These are phyloP conservation scores for Emys orbicularis DNA, from an alignment of 2,797 vertebrate species.

Conservation along the genomic window DNA sequence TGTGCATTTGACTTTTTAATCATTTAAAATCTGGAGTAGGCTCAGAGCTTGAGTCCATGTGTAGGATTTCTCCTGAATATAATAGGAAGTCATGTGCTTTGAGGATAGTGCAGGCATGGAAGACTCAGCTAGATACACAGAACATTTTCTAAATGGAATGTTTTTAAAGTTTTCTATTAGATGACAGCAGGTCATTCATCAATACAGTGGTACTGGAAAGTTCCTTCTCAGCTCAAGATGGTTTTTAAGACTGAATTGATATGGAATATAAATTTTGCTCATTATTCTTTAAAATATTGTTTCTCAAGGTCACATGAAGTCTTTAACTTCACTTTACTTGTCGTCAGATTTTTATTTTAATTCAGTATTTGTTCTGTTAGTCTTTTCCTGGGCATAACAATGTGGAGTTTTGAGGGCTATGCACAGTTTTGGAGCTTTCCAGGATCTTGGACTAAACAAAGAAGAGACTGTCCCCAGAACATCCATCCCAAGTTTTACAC, in stretches of 20 bases:
- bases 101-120: neutral
- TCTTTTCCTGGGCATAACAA: neutral
- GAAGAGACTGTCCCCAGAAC: neutral
- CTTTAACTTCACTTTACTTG: neutral
- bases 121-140: neutral
- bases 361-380: neutral
- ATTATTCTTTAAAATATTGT: neutral
- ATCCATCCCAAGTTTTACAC: neutral
- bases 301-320: neutral
- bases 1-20: neutral
- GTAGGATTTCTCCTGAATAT: neutral
- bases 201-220: neutral
- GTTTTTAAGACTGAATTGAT: neutral
- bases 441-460: neutral
- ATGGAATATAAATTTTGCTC: neutral
- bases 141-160: neutral
- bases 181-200: neutral
- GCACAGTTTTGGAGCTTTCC: neutral
- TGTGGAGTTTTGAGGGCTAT: neutral
- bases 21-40: neutral
- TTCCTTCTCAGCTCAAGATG: neutral
- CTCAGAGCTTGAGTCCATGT: neutral
- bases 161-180: neutral
- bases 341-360: neutral
- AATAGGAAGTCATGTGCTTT: slow-evolving; percentile 8